Evolutionary conservation across 2,797 vertebrate genomes (phyloP).

Genomic region (Harpagifer antarcticus): DNA sequence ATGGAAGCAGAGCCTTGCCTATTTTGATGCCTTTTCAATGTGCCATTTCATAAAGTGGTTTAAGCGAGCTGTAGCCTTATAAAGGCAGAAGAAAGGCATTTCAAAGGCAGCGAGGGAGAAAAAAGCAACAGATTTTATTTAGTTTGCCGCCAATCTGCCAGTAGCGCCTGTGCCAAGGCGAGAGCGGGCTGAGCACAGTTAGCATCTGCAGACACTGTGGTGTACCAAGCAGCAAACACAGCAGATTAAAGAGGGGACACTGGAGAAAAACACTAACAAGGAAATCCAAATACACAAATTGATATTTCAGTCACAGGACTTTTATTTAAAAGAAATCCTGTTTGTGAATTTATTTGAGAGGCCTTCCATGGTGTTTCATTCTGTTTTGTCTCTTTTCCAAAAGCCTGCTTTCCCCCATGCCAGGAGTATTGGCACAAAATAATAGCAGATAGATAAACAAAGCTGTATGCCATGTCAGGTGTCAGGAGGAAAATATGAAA

Average conservation of each 20-base stretch:
- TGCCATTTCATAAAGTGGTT: conserved; percentile 35
- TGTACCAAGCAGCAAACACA: conserved; percentile 39
- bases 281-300: conserved; percentile 23
- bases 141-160: conserved; percentile 19
- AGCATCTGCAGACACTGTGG: conserved; percentile 31
- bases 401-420: conserved; percentile 21
- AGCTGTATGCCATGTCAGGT: conserved; percentile 38
- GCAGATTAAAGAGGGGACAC: conserved; percentile 29
- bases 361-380: conserved; percentile 19
- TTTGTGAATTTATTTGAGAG: conserved; percentile 13
- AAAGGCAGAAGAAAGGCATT: conserved; percentile 49
- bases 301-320: conserved; percentile 20
- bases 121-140: conserved; percentile 65
- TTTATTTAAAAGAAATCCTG: conserved; percentile 13
- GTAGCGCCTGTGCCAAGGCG: conserved; percentile 1
- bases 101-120: conserved; percentile 17
- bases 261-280: conserved; percentile 5
- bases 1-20: conserved; percentile 53
- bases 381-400: conserved; percentile 31
- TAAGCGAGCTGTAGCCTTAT: conserved; percentile 19
- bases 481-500: conserved; percentile 39
- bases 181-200: conserved; percentile 15
- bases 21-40: conserved; percentile 36
- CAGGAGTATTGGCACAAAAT: conserved; percentile 21
- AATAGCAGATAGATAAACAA: conserved; percentile 40